These are phyloP conservation scores for Phylloscopus trochilus DNA, from an alignment of 2,113 vertebrate genomes.

Conservation along the genomic window DNA sequence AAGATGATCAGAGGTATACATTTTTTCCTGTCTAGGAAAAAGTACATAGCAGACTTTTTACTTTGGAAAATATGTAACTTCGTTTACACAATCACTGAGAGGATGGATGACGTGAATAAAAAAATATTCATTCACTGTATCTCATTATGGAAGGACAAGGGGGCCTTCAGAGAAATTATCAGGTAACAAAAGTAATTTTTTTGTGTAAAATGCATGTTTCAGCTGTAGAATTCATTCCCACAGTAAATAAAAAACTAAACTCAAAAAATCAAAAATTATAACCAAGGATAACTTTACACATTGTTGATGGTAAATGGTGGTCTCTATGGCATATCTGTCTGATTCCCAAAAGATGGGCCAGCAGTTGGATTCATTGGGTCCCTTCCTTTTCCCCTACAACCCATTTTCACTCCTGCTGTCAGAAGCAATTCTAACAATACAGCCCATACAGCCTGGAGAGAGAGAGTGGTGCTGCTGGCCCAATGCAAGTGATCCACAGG, in stretches of 20 bases:
- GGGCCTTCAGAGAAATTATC: not conserved
- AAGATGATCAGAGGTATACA: not conserved
- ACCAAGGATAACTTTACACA: not conserved
- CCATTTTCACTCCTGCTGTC: not conserved
- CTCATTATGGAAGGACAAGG: not conserved
- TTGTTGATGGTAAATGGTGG: not conserved
- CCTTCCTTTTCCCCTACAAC: not conserved
- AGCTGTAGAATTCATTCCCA: not conserved
- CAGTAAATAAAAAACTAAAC: not conserved
- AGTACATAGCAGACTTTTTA: not conserved
- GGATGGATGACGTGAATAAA: not conserved
- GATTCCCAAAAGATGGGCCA: not conserved
- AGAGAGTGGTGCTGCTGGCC: not conserved
- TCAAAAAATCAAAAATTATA: not conserved
- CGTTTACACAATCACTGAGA: not conserved
- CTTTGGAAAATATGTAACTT: not conserved
- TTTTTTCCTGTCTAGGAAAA: not conserved
- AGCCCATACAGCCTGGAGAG: not conserved
- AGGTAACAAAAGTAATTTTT: not conserved
- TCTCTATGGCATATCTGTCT: not conserved
- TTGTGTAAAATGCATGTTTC: not conserved
- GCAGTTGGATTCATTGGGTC: fast-evolving
- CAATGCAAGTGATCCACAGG: not conserved
- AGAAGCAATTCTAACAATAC: not conserved
- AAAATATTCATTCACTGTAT: not conserved